A percentile compares a stretch with the other conserved stretches of the same genome.
phyloP scores from a whole-genome alignment of 2,113 vertebrate genomes.

The Nothocercus julius region DNA sequence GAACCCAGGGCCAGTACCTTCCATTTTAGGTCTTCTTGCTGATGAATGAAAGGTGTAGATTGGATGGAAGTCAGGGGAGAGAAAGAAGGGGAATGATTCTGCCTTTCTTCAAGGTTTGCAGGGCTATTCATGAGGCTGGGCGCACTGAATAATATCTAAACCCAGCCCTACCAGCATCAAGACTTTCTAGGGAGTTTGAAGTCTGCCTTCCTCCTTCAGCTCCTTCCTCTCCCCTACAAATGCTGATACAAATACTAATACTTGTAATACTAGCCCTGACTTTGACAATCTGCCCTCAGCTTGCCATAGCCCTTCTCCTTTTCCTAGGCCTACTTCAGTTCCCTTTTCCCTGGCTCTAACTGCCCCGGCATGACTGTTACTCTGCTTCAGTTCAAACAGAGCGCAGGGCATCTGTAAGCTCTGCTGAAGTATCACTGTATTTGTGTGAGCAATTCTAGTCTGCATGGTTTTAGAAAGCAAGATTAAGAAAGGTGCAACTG shows the following conservation, averaged over 20 bases:
- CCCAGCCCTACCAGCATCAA: background rate
- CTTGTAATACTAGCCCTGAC: background rate
- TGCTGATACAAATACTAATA: too few relatives aligned
- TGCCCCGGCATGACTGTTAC: background rate
- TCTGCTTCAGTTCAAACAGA: background rate
- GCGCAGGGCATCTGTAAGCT: background rate
- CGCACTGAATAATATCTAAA: background rate
- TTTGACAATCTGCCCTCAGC: background rate
- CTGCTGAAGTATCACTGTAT: background rate
- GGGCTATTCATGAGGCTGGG: background rate
- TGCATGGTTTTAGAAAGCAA: background rate
- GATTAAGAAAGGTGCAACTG: background rate
- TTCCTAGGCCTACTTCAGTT: background rate
- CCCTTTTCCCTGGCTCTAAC: background rate
- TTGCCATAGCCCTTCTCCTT: background rate
- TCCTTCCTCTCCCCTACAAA: background rate
- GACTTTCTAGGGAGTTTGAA: background rate
- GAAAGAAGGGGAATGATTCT: background rate
- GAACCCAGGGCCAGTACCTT: background rate
- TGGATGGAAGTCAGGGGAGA: background rate
- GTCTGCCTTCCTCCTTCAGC: background rate
- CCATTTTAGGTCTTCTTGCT: background rate
- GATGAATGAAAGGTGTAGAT: background rate
- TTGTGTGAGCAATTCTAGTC: background rate
- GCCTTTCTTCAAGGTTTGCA: background rate